Conservation (phyloP, 2,797 vertebrate species). For the Mus caroli region DNA sequence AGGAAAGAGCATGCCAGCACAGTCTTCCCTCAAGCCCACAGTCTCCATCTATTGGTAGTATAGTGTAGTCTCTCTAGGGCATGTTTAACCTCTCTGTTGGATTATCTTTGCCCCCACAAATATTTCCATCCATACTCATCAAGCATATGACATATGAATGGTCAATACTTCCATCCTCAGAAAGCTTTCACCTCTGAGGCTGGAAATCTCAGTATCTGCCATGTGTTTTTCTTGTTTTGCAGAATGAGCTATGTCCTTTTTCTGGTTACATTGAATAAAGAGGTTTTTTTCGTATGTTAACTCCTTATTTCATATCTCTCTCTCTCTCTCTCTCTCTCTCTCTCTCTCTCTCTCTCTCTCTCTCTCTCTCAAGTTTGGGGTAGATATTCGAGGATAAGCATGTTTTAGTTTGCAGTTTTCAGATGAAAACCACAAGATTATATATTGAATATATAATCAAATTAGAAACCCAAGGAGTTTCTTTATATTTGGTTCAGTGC, state of each 20-base stretch:
- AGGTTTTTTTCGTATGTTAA: background rate
- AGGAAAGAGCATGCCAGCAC: background rate
- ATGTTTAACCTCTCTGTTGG: constrained; percentile 1
- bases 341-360: background rate
- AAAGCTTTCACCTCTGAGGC: background rate
- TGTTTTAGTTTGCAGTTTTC: constrained; percentile 75
- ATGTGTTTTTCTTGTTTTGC: constrained; percentile 23
- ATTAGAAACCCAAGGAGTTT: constrained; percentile 69
- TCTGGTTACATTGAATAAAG: constrained; percentile 63
- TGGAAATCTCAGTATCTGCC: background rate
- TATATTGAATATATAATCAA: constrained; percentile 76
- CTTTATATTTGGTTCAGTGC: constrained; percentile 64
- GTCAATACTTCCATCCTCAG: background rate
- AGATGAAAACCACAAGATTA: constrained; percentile 82
- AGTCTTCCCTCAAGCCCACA: background rate
- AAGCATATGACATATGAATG: background rate
- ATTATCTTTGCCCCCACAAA: background rate
- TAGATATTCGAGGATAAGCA: constrained; percentile 75
- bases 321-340: background rate
- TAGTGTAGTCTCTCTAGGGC: background rate
- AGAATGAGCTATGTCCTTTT: background rate
- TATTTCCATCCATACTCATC: background rate
- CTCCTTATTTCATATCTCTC: background rate
- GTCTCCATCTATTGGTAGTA: background rate
- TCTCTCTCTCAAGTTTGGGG: constrained; percentile 38